Base-by-base conservation (phyloP, 1,140 invertebrate species). In the Ditylenchus dipsaci region DNA sequence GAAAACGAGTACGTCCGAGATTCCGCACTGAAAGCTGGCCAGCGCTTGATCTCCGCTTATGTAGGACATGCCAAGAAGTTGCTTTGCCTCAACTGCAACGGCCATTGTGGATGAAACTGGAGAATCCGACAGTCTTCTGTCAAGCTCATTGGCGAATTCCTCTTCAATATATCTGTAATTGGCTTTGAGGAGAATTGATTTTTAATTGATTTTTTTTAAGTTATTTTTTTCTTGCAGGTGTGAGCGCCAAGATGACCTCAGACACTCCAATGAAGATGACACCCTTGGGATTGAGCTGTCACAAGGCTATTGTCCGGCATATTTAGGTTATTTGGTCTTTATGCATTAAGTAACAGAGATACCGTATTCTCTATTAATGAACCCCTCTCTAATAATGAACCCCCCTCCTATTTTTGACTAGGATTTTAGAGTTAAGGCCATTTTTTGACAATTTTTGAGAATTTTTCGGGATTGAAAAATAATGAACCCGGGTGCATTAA, bases 1-100 rank as follows among this genome's bases (percentile, higher is more conserved):
- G 96, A 99, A 86, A 96, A 93, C 84, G 96, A 99, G 85, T 98
- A 93, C 86, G 93, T 99, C 0, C 87, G 95, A 57, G 95, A 98
- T 74, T 98, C 95, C 0, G 94, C 95, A 0, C 84, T 99, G 11
- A 90, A 90, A 80, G 95, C 95, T 33, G 96, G 96, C 19, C 95
- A 99, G 83, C 85, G 93, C 61, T 95, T 99, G 67, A 95, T 99
- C 0, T 94, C 91, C 65, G 87, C 93, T 69, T 99, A 97, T 84
- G 93, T 94, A 0, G 92, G 96, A 71, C 92, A 93, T 1, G 94
- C 95, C 1, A 95, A 97, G 60, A 90, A 90, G 74, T 85, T 98
- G 1, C 63, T 82, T 8, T 99, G 67, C 95, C 95, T 0, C 91
- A 97, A 82, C 85, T 99, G 38, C 95, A 98, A 88, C 88, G 60